phyloP scores from a whole-genome alignment of 53 echinoderm and acorn worm genomes.

The Antedon mediterranea region DNA sequence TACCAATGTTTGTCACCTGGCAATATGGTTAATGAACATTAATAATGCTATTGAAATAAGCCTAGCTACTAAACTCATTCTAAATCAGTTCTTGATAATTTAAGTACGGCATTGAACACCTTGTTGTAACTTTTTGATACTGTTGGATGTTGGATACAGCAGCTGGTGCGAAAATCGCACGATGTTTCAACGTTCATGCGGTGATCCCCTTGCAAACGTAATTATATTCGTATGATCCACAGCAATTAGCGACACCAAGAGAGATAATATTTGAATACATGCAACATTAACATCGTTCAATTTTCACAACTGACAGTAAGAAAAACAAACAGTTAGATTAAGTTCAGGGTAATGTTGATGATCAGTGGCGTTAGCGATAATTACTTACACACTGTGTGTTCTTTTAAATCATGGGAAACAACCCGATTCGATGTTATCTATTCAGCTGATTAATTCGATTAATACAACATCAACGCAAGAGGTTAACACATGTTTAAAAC shows the following conservation, averaged over 20 bases:
- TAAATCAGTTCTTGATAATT: neutral
- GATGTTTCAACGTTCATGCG: neutral
- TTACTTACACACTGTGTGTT: conserved; percentile 1
- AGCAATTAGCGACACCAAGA: neutral
- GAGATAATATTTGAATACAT: neutral
- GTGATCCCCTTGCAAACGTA: neutral
- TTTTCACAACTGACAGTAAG: neutral
- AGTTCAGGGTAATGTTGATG: neutral
- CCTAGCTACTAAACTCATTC: no score
- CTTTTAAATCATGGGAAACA: neutral
- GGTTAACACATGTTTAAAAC: neutral
- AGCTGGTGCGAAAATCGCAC: neutral
- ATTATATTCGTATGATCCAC: neutral
- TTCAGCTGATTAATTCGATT: neutral
- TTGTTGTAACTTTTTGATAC: neutral
- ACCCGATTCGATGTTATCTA: neutral
- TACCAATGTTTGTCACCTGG: no score
- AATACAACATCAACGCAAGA: neutral
- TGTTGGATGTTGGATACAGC: neutral
- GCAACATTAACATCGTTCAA: neutral
- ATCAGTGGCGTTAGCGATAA: neutral
- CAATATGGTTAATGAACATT: no score
- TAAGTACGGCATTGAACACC: neutral
- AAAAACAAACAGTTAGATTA: neutral
- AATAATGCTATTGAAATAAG: no score